Conservation (phyloP, 1,140 invertebrate species). For the Drosophila chauvacae region DNA sequence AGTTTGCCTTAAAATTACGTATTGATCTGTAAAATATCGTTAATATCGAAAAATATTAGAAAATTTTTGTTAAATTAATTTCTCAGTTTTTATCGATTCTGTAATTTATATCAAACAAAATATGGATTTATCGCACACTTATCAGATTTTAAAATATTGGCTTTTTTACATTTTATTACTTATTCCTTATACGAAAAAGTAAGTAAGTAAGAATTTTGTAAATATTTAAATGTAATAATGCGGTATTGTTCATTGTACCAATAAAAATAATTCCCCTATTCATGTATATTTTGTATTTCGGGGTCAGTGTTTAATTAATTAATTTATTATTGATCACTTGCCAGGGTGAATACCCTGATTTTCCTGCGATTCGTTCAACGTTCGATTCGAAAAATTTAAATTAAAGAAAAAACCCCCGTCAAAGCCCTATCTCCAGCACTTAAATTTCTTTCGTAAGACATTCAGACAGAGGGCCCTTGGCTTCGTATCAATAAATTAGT, state of each 20-base stretch:
- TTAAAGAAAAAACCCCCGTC: constrained; percentile 11
- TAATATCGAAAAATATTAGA: too few relatives aligned
- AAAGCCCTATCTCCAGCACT: constrained; percentile 1
- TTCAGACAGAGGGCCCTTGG: constrained; percentile 2
- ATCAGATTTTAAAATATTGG: too few relatives aligned
- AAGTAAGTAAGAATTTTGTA: too few relatives aligned
- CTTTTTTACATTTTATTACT: too few relatives aligned
- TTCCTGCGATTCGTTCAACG: constrained; percentile 1
- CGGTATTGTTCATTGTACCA: background rate
- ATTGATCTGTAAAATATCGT: too few relatives aligned
- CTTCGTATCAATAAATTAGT: constrained; percentile 30
- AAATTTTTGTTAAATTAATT: too few relatives aligned
- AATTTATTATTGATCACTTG: constrained; percentile 6
- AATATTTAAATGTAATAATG: too few relatives aligned
- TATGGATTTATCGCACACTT: too few relatives aligned
- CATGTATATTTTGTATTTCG: background rate
- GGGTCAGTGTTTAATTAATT: background rate
- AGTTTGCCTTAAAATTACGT: too few relatives aligned
- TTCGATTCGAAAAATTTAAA: constrained; percentile 1
- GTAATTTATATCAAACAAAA: too few relatives aligned
- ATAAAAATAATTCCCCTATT: background rate
- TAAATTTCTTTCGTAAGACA: constrained; percentile 11
- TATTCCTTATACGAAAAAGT: too few relatives aligned
- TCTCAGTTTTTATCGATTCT: too few relatives aligned
- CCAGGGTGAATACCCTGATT: constrained; percentile 6